These are phyloP conservation scores for Teleopsis dalmanni DNA, from an alignment of 1,140 invertebrate species.

Conservation along the genomic window DNA sequence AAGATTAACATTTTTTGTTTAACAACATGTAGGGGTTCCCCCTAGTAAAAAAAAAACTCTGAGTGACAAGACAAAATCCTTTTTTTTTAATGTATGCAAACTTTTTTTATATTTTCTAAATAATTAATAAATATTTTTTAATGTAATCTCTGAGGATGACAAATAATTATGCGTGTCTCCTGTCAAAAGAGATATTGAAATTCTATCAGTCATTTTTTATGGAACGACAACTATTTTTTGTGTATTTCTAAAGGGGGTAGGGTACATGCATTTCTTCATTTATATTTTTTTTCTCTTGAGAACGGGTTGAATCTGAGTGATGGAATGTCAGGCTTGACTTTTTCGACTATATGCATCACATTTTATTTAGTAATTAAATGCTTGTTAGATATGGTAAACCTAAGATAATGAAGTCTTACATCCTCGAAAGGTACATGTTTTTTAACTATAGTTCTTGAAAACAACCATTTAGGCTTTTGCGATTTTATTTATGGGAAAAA, in stretches of 20 bases:
- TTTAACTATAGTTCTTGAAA: no score
- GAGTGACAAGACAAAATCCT: no score
- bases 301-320: conserved; percentile 1
- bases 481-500: no score
- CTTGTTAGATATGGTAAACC: conserved; percentile 10
- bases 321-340: conserved; percentile 5
- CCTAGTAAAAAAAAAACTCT: no score
- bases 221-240: background rate
- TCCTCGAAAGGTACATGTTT: no score
- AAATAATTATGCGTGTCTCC: conserved; percentile 7
- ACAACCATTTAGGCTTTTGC: background rate
- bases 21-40: no score
- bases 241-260: no score
- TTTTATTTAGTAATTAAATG: conserved; percentile 9
- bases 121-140: background rate
- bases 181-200: conserved; percentile 5
- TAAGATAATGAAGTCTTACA: no score
- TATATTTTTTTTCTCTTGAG: background rate
- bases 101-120: background rate
- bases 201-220: conserved; percentile 1
- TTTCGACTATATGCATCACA: background rate
- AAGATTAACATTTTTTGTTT: no score
- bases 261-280: no score
- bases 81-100: background rate
- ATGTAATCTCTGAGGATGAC: conserved; percentile 4